Evolutionary conservation across 2,888 invertebrate species (phyloP), one percentile per base, ranked within the genome.

Genomic region (Lapara coniferarum): DNA sequence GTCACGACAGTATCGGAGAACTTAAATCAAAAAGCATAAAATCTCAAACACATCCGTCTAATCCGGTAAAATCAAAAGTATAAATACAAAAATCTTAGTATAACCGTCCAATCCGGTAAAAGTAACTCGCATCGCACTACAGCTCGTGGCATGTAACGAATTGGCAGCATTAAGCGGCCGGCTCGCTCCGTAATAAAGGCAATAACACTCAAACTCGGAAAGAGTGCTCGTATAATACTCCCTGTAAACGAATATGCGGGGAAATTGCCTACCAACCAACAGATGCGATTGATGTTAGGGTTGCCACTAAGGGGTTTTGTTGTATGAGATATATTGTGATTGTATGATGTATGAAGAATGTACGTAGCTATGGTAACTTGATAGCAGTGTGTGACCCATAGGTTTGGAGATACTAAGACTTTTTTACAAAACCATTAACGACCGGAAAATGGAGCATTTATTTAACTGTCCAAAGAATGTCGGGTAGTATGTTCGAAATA

Each of bases 191-290:
- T 90, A 89, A 91, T 89, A 89, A 88, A 83, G 86, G 91, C 89
- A 90, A 90, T 92, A 90, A 91, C 89, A 90, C 87, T 89, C 86
- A 81, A 85, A 84, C 86, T 83, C 89, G 89, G 91, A 88, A 90
- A 89, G 88, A 88, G 88, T 85, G 86, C 91, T 89, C 89, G 89
- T 83, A 85, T 90, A 92, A 91, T 90, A 85, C 88, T 85, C 84
- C 83, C 84, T 85, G 90, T 93, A 93, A 93, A 92, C 93, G 93
- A 93, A 93, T 93, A 93, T 92, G 87, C 83, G 88, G 84, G 90
- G 89, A 92, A 92, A 92, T 93, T 90, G 92, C 89, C 84, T 81
- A 76, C 83, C 82, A 85, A 85, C 85, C 82, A 80, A 83, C 88
- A 91, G 93, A 93, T 93, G 92, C 88, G 90, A 91, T 91, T 90